phyloP scores from a whole-genome alignment of 2,113 vertebrate species.

The Cebidichthys violaceus region DNA sequence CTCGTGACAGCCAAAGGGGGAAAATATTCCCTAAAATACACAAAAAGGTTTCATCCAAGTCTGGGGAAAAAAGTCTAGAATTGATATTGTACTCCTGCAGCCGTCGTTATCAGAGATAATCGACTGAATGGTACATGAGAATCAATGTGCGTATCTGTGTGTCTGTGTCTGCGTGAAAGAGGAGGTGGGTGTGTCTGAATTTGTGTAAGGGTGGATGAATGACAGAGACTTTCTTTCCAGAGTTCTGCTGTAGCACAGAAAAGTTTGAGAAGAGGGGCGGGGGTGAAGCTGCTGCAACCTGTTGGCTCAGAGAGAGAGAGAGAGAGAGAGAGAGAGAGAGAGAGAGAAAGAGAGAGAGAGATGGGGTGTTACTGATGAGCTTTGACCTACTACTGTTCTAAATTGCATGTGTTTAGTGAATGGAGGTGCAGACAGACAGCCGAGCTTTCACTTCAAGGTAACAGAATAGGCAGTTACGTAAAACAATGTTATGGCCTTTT shows the following conservation, averaged over 20 bases:
- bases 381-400: constrained; percentile 52
- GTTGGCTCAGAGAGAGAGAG: constrained; percentile 64
- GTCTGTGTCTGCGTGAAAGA: constrained; percentile 51
- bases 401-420: not conserved
- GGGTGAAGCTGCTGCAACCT: constrained; percentile 77
- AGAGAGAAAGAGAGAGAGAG: constrained; percentile 6
- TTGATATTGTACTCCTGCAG: constrained; percentile 43
- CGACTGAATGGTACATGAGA: constrained; percentile 6
- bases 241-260: constrained; percentile 43
- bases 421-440: constrained; percentile 2
- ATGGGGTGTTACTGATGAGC: constrained; percentile 37
- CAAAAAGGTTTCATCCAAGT: constrained; percentile 54
- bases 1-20: constrained; percentile 10
- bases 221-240: constrained; percentile 52
- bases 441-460: constrained; percentile 11
- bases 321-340: constrained; percentile 20
- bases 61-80: constrained; percentile 17
- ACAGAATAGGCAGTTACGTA: not conserved
- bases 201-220: constrained; percentile 67
- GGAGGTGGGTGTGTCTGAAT: constrained; percentile 48
- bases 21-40: constrained; percentile 36
- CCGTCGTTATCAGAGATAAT: constrained; percentile 23
- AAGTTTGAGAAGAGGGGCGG: constrained; percentile 71
- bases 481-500: constrained; percentile 33
- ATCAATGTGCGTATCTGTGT: constrained; percentile 35